phyloP scores from a whole-genome alignment of 2,113 vertebrate genomes.

The Gopherus flavomarginatus region DNA sequence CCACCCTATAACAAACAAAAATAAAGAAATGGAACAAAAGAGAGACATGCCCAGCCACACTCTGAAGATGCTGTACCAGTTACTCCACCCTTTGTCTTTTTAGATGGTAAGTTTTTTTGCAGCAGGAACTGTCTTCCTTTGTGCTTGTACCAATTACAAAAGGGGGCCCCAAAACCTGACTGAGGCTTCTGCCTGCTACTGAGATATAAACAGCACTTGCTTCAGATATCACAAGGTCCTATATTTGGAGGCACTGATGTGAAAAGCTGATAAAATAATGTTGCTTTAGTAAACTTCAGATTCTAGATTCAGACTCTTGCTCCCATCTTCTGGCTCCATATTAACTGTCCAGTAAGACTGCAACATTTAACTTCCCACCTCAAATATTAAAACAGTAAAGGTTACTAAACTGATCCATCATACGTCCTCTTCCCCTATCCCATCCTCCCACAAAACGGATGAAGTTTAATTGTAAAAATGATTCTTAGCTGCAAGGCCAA shows the following conservation, averaged over 20 bases:
- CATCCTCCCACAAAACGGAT: neutral
- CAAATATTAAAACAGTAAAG: neutral
- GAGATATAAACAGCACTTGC: neutral
- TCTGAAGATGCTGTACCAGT: neutral
- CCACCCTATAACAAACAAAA: neutral
- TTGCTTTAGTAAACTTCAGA: neutral
- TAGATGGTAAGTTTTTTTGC: neutral
- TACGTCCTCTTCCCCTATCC: neutral
- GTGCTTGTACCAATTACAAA: neutral
- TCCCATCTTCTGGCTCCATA: neutral
- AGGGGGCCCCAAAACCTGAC: neutral
- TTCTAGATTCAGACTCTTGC: neutral
- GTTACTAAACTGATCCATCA: neutral
- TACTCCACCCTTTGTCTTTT: neutral
- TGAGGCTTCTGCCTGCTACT: neutral
- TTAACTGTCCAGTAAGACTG: neutral
- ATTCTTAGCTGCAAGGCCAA: neutral
- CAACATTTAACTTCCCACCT: neutral
- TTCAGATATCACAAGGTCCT: neutral
- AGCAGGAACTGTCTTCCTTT: neutral
- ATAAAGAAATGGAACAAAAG: neutral
- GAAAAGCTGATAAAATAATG: neutral
- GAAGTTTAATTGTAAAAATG: neutral
- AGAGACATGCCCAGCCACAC: rapidly evolving
- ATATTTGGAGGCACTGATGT: neutral